These are phyloP conservation scores for Drosophila neocordata DNA, from an alignment of 1,140 invertebrate genomes.

Conservation along the genomic window DNA sequence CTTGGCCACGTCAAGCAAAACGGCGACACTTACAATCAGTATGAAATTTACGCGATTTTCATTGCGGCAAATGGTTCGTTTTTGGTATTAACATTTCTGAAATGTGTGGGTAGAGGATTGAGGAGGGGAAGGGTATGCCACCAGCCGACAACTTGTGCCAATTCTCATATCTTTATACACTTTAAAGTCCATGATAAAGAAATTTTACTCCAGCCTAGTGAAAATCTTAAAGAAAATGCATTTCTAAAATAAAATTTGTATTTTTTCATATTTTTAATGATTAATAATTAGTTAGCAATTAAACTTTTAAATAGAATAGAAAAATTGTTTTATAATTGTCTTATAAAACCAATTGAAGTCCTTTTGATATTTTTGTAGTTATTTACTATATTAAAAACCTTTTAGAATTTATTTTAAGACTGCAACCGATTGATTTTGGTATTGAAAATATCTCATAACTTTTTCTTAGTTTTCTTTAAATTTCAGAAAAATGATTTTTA, in stretches of 20 bases:
- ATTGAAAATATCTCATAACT: too few relatives aligned
- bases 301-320: too few relatives aligned
- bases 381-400: too few relatives aligned
- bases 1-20: constrained; percentile 65
- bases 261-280: too few relatives aligned
- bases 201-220: neutral
- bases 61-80: constrained; percentile 78
- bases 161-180: constrained; percentile 55
- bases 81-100: constrained; percentile 77
- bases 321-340: too few relatives aligned
- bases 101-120: neutral
- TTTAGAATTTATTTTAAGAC: too few relatives aligned
- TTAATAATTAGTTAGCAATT: too few relatives aligned
- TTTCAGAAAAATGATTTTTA: too few relatives aligned
- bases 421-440: too few relatives aligned
- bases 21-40: constrained; percentile 78
- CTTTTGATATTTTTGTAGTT: too few relatives aligned
- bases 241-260: neutral
- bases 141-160: constrained; percentile 56
- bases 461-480: too few relatives aligned
- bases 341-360: too few relatives aligned
- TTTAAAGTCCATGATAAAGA: neutral
- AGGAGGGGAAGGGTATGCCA: constrained; percentile 24
- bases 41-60: constrained; percentile 80
- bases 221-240: neutral